Evolutionary conservation across 2,888 invertebrate species (phyloP).

Genomic region (Dastarcus helophoroides): DNA sequence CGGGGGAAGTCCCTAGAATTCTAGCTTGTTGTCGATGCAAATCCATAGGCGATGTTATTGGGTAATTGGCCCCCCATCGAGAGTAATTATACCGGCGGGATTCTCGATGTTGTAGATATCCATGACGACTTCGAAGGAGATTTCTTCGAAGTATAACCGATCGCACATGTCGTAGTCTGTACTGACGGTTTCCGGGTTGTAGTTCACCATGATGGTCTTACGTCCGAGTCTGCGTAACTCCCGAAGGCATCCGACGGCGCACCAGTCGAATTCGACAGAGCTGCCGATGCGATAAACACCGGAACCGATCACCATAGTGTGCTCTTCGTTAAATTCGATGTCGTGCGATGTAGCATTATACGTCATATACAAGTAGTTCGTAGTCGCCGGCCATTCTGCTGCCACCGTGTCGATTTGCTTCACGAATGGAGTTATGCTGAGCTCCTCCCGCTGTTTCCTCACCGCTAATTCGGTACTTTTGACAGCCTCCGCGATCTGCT

Average conservation of each 20-base stretch:
- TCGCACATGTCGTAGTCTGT: slow-evolving; percentile 99
- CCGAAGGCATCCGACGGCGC: slow-evolving; percentile 90
- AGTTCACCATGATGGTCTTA: slow-evolving; percentile 97
- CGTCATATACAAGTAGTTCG: slow-evolving; percentile 97
- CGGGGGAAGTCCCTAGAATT: slow-evolving; percentile 88
- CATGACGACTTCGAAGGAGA: slow-evolving; percentile 97
- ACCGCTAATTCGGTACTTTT: slow-evolving; percentile 82
- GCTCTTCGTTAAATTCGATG: slow-evolving; percentile 65
- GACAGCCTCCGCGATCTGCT: slow-evolving; percentile 80
- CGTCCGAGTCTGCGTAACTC: slow-evolving; percentile 78
- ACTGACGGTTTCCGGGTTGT: slow-evolving; percentile 98
- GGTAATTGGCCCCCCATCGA: slow-evolving; percentile 98
- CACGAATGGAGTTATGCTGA: slow-evolving; percentile 70
- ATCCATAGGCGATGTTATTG: slow-evolving; percentile 99
- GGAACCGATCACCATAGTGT: slow-evolving; percentile 84
- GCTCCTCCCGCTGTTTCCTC: slow-evolving; percentile 63
- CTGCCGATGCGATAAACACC: slow-evolving; percentile 95
- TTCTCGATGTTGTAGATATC: slow-evolving; percentile 91
- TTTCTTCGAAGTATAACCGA: slow-evolving; percentile 96
- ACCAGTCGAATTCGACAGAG: slow-evolving; percentile 99
- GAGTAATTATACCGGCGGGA: slow-evolving; percentile 89
- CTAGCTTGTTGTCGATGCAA: slow-evolving; percentile 81
- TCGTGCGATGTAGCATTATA: slow-evolving; percentile 85
- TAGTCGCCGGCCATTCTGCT: slow-evolving; percentile 97
- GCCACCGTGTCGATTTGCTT: slow-evolving; percentile 99